Conservation (phyloP, 2,888 invertebrate species). For the Atherix ibis region DNA sequence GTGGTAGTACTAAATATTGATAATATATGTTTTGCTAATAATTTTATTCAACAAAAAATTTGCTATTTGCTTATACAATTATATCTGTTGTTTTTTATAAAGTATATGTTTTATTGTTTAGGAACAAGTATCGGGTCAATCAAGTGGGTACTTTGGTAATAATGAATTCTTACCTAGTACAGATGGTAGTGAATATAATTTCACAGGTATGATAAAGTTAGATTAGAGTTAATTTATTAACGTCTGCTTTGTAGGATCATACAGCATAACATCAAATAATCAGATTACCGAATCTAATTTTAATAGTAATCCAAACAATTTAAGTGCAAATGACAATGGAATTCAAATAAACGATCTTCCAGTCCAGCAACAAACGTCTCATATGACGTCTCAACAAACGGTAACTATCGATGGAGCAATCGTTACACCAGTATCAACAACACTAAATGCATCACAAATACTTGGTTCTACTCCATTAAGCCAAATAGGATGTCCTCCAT, state of each 20-base stretch:
- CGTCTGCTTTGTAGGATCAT: constrained; percentile 4
- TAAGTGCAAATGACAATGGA: constrained; percentile 9
- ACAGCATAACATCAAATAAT: constrained; percentile 7
- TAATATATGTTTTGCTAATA: too few species aligned
- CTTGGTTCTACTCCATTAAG: constrained; percentile 77
- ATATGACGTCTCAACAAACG: too few species aligned
- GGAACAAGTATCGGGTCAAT: constrained; percentile 12
- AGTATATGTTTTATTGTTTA: constrained; percentile 2
- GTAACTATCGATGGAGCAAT: background rate
- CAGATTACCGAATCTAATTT: constrained; percentile 9
- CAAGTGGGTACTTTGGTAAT: constrained; percentile 12
- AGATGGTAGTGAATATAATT: constrained; percentile 12
- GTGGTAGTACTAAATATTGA: too few species aligned
- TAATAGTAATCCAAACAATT: constrained; percentile 10
- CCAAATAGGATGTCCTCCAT: constrained; percentile 56
- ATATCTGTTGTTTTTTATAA: too few species aligned
- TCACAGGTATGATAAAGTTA: background rate
- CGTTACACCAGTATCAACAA: constrained; percentile 5
- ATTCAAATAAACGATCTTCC: constrained; percentile 8
- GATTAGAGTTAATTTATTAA: background rate
- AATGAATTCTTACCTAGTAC: constrained; percentile 11
- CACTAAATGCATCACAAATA: constrained; percentile 34
- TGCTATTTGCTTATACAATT: too few species aligned
- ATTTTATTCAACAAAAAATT: too few species aligned
- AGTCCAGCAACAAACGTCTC: constrained; percentile 4